phyloP scores from a whole-genome alignment of 2,113 vertebrate genomes.

The Dascyllus trimaculatus region DNA sequence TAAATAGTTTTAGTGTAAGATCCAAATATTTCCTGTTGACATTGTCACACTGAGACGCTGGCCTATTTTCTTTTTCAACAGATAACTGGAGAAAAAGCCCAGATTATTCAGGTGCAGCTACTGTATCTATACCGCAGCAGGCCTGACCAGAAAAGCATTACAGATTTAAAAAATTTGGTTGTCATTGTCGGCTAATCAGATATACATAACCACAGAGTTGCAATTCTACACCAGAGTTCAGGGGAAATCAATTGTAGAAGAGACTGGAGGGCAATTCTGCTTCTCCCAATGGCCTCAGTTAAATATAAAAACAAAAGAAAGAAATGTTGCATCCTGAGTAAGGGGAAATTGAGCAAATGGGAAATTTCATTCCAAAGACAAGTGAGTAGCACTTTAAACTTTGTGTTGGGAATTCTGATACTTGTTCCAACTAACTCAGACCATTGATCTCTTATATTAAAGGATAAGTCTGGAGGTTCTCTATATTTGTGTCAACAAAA shows the following conservation, averaged over 20 bases:
- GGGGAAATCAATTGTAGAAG: neutral
- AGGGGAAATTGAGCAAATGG: too few species aligned
- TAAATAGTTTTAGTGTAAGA: neutral
- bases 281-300: neutral
- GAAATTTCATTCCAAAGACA: too few species aligned
- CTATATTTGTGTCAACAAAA: neutral
- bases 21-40: neutral
- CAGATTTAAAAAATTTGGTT: neutral
- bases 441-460: too few species aligned
- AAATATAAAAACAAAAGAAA: neutral
- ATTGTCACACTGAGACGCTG: neutral
- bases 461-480: too few species aligned
- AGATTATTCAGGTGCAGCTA: neutral
- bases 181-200: neutral
- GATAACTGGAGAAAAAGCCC: neutral
- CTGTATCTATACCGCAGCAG: neutral
- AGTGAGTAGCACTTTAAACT: too few species aligned
- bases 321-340: neutral
- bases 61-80: neutral
- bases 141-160: neutral
- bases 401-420: neutral
- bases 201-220: neutral
- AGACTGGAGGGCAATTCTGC: neutral
- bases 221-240: neutral
- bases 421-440: neutral